Evolutionary conservation across 2,888 invertebrate species (phyloP).

Genomic region (Dolichomitus sp.): DNA sequence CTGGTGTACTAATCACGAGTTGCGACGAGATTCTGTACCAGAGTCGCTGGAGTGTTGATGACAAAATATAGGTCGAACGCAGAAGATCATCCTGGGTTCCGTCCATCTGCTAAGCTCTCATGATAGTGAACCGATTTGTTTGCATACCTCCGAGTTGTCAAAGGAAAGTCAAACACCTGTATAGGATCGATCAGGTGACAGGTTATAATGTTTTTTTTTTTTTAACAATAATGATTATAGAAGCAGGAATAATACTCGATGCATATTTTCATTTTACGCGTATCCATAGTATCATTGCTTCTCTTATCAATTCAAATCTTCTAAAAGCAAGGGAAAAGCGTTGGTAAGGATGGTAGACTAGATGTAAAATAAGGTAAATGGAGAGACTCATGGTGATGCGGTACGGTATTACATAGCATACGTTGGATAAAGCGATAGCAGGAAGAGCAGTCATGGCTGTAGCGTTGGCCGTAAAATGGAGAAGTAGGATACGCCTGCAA

Average conservation of each 20-base stretch:
- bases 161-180: too few species aligned
- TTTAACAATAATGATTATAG: not conserved
- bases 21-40: not conserved
- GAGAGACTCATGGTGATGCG: constrained; percentile 1
- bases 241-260: not conserved
- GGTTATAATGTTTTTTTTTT: not conserved
- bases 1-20: not conserved
- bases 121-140: too few species aligned
- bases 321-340: not conserved
- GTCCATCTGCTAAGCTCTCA: too few species aligned
- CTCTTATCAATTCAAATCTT: constrained; percentile 2
- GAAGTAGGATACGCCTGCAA: constrained; percentile 43
- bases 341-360: not conserved
- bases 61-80: not conserved
- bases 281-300: not conserved
- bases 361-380: constrained; percentile 2
- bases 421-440: not conserved
- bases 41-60: not conserved
- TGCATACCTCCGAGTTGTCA: too few species aligned
- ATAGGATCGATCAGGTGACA: too few species aligned
- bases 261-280: not conserved
- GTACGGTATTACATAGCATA: constrained; percentile 10
- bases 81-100: too few species aligned
- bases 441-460: constrained; percentile 2
- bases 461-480: constrained; percentile 52